Base-by-base conservation (phyloP, 2,797 vertebrate genomes). In the Streptopelia turtur region DNA sequence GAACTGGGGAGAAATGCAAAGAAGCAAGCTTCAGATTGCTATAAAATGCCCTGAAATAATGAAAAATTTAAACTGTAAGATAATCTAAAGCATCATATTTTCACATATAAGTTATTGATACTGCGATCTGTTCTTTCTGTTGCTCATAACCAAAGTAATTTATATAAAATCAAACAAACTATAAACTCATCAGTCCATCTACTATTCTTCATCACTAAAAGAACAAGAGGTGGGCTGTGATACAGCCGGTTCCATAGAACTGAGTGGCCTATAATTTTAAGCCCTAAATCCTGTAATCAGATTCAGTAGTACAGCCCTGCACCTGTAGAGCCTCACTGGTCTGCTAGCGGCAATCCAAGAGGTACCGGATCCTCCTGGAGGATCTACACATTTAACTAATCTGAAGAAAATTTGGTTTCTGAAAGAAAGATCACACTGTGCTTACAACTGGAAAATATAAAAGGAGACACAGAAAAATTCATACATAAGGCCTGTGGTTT, bases 221-320 rank as follows among this genome's bases (percentile, higher is more conserved):
- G 63, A 94, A 69, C 55, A 87, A 85, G 74, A 95, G 55, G 72
- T 72, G 43, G 78, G 57, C 61, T 84, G 80, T 37, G 60, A 94
- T 68, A 77, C 35, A 85, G 49, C 50, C 68, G 57, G 31, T 63
- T 92, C 86, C 71, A 28, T 11, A 50, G 45, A 92, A 79, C 64
- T 77, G 70, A 77, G 52, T 92, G 69, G 75, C 71, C 68, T 82
- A 7, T 78, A 89, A 93, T 93, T 93, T 91, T 91, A 93, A 95
- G 81, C 71, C 75, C 85, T 90, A 84, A 92, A 95, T 95, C 95
- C 83, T 72, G 81, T 92, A 94, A 96, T 83, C 68, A 83, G 91
- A 64, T 96, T 93, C 80, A 82, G 52, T 35, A 90, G 77, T 7
- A 81, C 43, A 91, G 70, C 77, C 35, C 39, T 70, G 39, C 56